phyloP scores from a whole-genome alignment of 2,888 invertebrate species.

The Apodemia hepburni region DNA sequence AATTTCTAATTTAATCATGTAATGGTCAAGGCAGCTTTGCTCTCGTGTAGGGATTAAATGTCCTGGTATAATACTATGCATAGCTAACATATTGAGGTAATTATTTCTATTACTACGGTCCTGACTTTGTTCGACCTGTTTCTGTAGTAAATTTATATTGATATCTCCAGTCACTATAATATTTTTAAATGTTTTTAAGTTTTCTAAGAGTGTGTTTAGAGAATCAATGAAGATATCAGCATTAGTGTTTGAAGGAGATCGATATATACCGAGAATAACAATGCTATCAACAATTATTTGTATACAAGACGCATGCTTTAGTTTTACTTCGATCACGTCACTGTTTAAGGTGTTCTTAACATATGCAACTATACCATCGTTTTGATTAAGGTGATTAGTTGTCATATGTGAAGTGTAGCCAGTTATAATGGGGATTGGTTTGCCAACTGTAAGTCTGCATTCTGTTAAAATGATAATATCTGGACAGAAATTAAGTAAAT shows the following conservation, averaged over 20 bases:
- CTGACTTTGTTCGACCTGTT: slow-evolving; percentile 21
- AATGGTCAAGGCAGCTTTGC: too few species aligned
- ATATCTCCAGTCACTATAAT: slow-evolving; percentile 18
- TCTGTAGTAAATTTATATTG: slow-evolving; percentile 2
- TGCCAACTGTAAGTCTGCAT: slow-evolving; percentile 14
- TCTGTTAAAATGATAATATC: slow-evolving; percentile 20
- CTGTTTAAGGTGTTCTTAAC: slow-evolving; percentile 10
- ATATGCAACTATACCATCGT: slow-evolving; percentile 25
- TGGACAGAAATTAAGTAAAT: not conserved
- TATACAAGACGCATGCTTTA: slow-evolving; percentile 18
- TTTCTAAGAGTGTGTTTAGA: slow-evolving; percentile 27
- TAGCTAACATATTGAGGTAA: slow-evolving; percentile 26
- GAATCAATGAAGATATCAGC: slow-evolving; percentile 30
- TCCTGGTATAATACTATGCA: too few species aligned
- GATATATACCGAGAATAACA: slow-evolving; percentile 32
- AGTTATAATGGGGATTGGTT: slow-evolving; percentile 15
- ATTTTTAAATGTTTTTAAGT: slow-evolving; percentile 23
- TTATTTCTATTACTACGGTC: slow-evolving; percentile 29
- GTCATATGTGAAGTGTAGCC: slow-evolving; percentile 17
- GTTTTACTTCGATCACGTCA: slow-evolving; percentile 16
- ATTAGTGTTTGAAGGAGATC: slow-evolving; percentile 32
- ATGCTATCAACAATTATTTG: not conserved
- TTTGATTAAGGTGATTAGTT: slow-evolving; percentile 16
- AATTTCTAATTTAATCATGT: too few species aligned
- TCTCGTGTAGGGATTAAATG: too few species aligned